phyloP scores from a whole-genome alignment of 2,113 vertebrate genomes.

The Seriola rivoliana region DNA sequence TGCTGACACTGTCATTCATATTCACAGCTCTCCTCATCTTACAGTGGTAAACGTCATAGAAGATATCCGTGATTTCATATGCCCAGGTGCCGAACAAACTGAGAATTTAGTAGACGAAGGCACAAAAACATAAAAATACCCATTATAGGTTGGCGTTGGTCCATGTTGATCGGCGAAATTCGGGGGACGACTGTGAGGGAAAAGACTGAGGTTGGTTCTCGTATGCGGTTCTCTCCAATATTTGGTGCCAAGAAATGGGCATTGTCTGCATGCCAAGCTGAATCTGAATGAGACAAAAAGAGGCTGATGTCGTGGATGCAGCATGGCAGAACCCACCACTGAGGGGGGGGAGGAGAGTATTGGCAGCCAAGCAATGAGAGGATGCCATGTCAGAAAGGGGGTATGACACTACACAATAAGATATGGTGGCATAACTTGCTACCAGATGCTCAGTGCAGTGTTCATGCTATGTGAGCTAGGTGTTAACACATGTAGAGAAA shows the following conservation, averaged over 20 bases:
- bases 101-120: conserved; percentile 50
- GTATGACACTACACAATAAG: conserved; percentile 58
- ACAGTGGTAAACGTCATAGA: conserved; percentile 2
- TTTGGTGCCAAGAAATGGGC: conserved; percentile 77
- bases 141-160: conserved; percentile 58
- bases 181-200: conserved; percentile 43
- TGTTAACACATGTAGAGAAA: conserved; percentile 34
- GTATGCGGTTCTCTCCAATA: conserved; percentile 57
- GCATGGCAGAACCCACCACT: conserved; percentile 66
- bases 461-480: conserved; percentile 19
- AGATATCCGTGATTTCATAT: background rate
- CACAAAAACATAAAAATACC: conserved; percentile 52
- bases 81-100: conserved; percentile 30
- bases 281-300: conserved; percentile 78
- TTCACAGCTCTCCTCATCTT: conserved; percentile 6
- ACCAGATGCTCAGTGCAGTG: conserved; percentile 47
- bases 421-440: conserved; percentile 40
- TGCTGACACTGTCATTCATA: background rate
- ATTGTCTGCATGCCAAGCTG: conserved; percentile 80
- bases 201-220: conserved; percentile 57
- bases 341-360: conserved; percentile 68
- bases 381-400: conserved; percentile 66
- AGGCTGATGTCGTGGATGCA: conserved; percentile 71
- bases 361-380: conserved; percentile 73
- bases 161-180: conserved; percentile 58